Evolutionary conservation across 1,140 invertebrate genomes (phyloP).

Genomic region (Tetranychus cinnabarinus): DNA sequence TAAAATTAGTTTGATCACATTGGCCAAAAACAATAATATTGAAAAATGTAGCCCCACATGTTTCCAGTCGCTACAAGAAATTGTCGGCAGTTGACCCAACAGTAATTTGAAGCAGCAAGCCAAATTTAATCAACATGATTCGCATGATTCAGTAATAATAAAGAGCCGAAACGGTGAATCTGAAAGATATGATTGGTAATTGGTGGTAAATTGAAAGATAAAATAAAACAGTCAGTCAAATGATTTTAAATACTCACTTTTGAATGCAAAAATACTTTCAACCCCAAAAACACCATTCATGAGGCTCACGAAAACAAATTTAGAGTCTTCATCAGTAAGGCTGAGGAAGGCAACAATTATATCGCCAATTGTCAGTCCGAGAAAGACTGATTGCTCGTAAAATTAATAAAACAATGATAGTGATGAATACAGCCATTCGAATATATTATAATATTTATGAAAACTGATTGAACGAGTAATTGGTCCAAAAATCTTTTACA

Average conservation of each 20-base stretch:
- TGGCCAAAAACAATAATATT: too few relatives aligned
- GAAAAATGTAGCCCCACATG: constrained; percentile 21
- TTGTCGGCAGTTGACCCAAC: constrained; percentile 68
- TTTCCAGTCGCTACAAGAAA: constrained; percentile 70
- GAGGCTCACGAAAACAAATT: constrained; percentile 60
- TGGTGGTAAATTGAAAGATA: constrained; percentile 26
- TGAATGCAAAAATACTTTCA: constrained; percentile 45
- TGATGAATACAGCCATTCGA: constrained; percentile 20
- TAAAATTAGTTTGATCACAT: too few relatives aligned
- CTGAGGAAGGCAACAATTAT: constrained; percentile 44
- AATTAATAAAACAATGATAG: constrained; percentile 30
- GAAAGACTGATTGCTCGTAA: constrained; percentile 30
- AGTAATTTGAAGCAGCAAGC: constrained; percentile 40
- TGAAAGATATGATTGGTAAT: constrained; percentile 67
- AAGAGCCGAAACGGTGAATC: constrained; percentile 57
- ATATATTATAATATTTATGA: background rate
- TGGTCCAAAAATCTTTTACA: background rate
- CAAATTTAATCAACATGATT: constrained; percentile 54
- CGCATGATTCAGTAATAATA: constrained; percentile 73
- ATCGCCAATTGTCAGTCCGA: constrained; percentile 35
- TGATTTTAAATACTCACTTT: constrained; percentile 19
- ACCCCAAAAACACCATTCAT: constrained; percentile 23
- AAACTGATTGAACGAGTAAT: background rate
- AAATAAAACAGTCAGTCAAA: background rate
- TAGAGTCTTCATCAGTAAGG: constrained; percentile 47